Evolutionary conservation across 2,113 vertebrate genomes (phyloP).

Genomic region (Machaerirhynchus nigripectus): DNA sequence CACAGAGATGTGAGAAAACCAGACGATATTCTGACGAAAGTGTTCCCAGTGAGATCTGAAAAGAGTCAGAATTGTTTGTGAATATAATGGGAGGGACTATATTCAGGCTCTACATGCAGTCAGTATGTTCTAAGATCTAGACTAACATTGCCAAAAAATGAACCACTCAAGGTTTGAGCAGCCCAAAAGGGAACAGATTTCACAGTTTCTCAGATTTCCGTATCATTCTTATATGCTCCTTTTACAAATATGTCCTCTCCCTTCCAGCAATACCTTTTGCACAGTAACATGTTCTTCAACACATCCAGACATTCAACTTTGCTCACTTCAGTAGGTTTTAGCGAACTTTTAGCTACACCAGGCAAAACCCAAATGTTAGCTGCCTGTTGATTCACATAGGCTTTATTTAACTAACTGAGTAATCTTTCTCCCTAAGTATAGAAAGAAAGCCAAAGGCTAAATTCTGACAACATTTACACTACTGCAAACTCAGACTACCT

Average conservation of each 20-base stretch:
- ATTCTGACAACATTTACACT: background rate
- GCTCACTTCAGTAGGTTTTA: background rate
- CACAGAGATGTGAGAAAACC: background rate
- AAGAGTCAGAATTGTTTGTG: background rate
- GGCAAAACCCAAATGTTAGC: background rate
- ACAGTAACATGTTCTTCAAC: background rate
- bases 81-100: background rate
- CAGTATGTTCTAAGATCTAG: background rate
- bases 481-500: background rate
- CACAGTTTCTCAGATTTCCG: background rate
- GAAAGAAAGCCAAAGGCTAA: background rate
- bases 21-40: background rate
- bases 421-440: background rate
- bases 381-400: background rate
- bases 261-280: background rate
- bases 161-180: background rate
- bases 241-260: background rate
- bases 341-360: background rate
- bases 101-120: background rate
- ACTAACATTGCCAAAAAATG: background rate
- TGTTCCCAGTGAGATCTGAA: background rate
- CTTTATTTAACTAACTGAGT: background rate
- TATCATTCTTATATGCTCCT: background rate
- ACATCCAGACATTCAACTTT: background rate
- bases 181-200: background rate